Percentiles rank a stretch among this genome's conserved stretches.
Evolutionary conservation across 2,797 vertebrate species (phyloP).

Genomic region (Alfaro cultratus): DNA sequence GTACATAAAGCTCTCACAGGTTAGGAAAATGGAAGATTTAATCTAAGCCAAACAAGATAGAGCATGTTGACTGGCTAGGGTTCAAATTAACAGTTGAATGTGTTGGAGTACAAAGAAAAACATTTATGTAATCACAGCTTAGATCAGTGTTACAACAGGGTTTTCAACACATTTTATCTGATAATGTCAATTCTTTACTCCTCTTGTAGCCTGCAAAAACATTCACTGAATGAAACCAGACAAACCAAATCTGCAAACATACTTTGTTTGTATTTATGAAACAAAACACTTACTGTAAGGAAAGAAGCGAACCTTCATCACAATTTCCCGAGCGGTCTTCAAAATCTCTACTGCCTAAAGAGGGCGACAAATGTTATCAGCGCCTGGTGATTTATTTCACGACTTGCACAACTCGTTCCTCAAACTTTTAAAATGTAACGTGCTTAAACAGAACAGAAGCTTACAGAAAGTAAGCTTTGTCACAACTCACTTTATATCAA

Average conservation of each 20-base stretch:
- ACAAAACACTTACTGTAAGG: slow-evolving; percentile 92
- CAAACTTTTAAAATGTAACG: background rate
- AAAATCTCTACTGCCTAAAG: slow-evolving; percentile 96
- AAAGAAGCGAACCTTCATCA: slow-evolving; percentile 96
- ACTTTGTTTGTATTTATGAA: background rate
- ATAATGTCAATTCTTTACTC: background rate
- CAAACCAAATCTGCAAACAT: background rate
- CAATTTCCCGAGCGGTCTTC: slow-evolving; percentile 95
- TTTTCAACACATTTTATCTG: background rate
- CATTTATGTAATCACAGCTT: background rate
- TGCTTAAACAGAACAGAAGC: background rate
- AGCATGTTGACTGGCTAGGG: background rate
- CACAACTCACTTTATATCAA: background rate
- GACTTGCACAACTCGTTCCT: background rate
- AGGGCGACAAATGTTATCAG: background rate
- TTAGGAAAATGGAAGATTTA: background rate
- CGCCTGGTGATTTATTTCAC: background rate
- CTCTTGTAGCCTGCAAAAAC: background rate
- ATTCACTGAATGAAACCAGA: background rate
- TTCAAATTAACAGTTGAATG: background rate
- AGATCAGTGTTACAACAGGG: background rate
- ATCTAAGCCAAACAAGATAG: background rate
- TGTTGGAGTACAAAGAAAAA: background rate
- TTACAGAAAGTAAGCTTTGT: background rate
- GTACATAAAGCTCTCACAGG: background rate